phyloP scores from a whole-genome alignment of 1,140 invertebrate genomes.

The Drosophila aff. region DNA sequence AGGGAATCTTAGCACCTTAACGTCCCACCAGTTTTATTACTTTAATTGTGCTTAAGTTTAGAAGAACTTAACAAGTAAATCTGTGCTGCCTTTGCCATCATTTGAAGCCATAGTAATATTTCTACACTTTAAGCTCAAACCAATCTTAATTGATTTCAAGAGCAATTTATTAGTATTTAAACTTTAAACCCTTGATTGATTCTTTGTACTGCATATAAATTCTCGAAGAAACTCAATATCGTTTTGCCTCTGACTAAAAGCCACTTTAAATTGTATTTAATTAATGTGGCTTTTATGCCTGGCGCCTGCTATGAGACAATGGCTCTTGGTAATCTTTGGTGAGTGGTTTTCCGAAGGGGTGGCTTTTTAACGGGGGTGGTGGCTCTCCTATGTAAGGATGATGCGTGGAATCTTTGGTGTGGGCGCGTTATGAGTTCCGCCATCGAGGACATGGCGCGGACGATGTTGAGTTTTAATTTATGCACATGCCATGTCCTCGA shows the following conservation, averaged over 20 bases:
- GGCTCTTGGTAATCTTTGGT: slow-evolving; percentile 48
- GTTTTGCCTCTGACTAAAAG: neutral
- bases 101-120: too few relatives aligned
- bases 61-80: neutral
- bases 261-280: slow-evolving; percentile 53
- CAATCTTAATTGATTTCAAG: neutral
- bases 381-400: neutral
- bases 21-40: too few relatives aligned
- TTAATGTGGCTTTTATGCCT: slow-evolving; percentile 52
- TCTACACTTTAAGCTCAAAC: too few relatives aligned
- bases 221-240: neutral
- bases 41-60: neutral
- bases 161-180: neutral
- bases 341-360: slow-evolving; percentile 1
- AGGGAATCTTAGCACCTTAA: too few relatives aligned
- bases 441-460: slow-evolving; percentile 56
- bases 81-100: neutral
- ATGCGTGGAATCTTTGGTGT: neutral
- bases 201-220: neutral
- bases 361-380: neutral
- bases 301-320: slow-evolving; percentile 56
- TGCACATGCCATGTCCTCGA: slow-evolving; percentile 60
- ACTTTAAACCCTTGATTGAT: neutral
- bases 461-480: slow-evolving; percentile 76
- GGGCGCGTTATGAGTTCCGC: slow-evolving; percentile 64